Percentiles rank a stretch among this genome's conserved stretches.
These are phyloP conservation scores for Drosophila persimilis DNA, from an alignment of 1,140 invertebrate species.

Conservation along the genomic window DNA sequence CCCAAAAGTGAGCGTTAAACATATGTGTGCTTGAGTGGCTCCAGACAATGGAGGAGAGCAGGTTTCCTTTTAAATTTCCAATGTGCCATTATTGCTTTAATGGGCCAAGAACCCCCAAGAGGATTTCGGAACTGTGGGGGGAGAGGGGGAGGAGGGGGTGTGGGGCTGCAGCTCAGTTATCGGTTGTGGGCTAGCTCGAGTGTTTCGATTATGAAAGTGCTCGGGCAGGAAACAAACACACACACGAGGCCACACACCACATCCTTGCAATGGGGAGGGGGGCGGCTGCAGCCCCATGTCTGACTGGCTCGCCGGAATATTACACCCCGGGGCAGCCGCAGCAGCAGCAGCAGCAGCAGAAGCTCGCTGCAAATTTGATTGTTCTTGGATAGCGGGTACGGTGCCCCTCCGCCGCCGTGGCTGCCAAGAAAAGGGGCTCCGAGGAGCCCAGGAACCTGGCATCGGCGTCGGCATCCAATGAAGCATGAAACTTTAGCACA, in stretches of 20 bases:
- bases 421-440: constrained; percentile 56
- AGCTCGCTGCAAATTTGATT: constrained; percentile 75
- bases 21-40: constrained; percentile 69
- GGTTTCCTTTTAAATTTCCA: constrained; percentile 67
- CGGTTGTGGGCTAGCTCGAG: constrained; percentile 41
- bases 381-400: constrained; percentile 62
- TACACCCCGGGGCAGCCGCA: constrained; percentile 42
- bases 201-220: constrained; percentile 78
- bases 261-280: constrained; percentile 14
- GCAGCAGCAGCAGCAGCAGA: constrained; percentile 49
- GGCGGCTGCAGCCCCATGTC: constrained; percentile 20
- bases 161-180: constrained; percentile 38
- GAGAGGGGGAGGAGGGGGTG: no score
- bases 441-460: constrained; percentile 16
- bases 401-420: constrained; percentile 5
- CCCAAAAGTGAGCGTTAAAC: constrained; percentile 66
- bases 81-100: constrained; percentile 64
- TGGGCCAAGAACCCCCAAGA: constrained; percentile 26
- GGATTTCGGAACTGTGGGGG: not conserved
- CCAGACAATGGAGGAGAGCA: constrained; percentile 45
- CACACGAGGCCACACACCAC: not conserved
- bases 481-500: constrained; percentile 79
- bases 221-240: constrained; percentile 15
- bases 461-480: constrained; percentile 64
- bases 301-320: constrained; percentile 44